Conservation (phyloP, 2,888 invertebrate genomes). For the Ariolimax columbianus region DNA sequence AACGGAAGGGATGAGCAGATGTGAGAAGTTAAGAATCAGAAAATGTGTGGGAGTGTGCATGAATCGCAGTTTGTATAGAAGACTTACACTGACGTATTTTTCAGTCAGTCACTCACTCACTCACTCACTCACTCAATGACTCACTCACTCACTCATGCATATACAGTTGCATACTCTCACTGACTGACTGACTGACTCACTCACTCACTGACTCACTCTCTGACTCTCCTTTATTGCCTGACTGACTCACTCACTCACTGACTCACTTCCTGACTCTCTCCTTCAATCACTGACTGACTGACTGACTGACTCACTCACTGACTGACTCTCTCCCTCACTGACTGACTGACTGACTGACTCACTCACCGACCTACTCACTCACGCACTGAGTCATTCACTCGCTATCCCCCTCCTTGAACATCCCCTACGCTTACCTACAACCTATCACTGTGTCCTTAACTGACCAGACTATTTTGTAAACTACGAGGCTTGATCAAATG, state of each 20-base stretch:
- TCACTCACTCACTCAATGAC: not conserved
- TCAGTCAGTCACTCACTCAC: conserved; percentile 11
- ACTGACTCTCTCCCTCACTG: not conserved
- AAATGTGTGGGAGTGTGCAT: too few species aligned
- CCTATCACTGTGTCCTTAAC: too few species aligned
- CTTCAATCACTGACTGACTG: too few species aligned
- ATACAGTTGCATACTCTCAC: not conserved
- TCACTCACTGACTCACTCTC: conserved; percentile 3
- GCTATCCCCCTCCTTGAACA: too few species aligned
- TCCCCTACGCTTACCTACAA: too few species aligned
- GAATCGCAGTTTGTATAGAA: too few species aligned
- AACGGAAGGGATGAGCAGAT: not conserved
- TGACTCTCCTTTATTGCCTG: not conserved
- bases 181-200: not conserved
- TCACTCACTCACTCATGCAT: conserved; percentile 7
- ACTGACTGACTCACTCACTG: not conserved
- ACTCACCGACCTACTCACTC: not conserved
- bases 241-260: not conserved
- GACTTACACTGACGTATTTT: too few species aligned
- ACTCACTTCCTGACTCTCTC: not conserved
- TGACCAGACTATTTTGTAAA: too few species aligned
- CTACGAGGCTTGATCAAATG: too few species aligned
- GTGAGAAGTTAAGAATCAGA: not conserved
- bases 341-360: not conserved
- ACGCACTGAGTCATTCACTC: not conserved